Evolutionary conservation across 2,113 vertebrate species (phyloP).

Genomic region (Lagopus muta): DNA sequence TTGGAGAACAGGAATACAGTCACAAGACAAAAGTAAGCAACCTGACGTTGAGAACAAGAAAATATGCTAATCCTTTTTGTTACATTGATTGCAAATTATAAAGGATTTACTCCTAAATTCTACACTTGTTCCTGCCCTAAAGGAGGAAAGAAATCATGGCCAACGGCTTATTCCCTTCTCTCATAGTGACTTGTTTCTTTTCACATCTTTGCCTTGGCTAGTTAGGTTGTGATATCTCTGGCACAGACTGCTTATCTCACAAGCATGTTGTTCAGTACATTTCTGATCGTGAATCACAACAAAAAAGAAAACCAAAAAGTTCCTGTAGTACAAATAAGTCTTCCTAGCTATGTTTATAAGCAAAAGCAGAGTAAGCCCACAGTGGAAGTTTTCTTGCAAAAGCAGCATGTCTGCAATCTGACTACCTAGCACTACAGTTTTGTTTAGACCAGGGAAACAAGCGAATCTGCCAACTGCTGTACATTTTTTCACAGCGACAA

Average conservation of each 20-base stretch:
- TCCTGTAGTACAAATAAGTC: neutral
- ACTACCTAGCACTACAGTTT: slow-evolving; percentile 33
- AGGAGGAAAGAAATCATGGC: neutral
- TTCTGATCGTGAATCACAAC: neutral
- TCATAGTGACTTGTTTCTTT: neutral
- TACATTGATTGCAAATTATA: neutral
- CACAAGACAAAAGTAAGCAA: neutral
- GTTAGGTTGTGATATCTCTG: neutral
- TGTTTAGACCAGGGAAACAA: slow-evolving; percentile 61
- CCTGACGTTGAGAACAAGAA: neutral
- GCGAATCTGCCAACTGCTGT: slow-evolving; percentile 64
- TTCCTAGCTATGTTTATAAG: neutral
- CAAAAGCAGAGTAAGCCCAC: slow-evolving; percentile 5
- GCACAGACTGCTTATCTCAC: neutral
- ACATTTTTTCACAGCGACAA: slow-evolving; percentile 72
- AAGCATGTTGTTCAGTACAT: neutral
- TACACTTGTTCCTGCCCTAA: accelerated
- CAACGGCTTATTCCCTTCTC: neutral
- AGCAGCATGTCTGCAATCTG: neutral
- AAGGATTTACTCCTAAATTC: neutral
- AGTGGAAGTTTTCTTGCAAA: neutral
- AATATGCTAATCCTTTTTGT: neutral
- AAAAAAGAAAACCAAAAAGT: neutral
- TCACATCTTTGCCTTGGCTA: neutral
- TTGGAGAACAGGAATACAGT: neutral